Conservation (phyloP, 2,797 vertebrate genomes). For the Coendou prehensilis region DNA sequence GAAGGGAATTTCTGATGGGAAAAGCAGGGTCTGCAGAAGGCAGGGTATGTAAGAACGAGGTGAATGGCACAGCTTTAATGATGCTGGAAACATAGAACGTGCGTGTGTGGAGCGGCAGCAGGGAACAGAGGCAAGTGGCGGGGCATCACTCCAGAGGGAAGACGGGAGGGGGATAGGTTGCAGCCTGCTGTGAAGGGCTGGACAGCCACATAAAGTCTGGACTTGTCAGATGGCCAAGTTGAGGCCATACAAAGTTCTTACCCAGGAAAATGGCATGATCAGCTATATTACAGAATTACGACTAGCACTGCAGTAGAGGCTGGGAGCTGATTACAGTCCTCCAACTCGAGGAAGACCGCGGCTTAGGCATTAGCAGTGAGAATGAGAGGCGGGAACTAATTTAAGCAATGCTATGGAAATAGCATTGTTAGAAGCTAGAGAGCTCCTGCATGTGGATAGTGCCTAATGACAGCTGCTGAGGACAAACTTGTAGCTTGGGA, state of each 20-base stretch:
- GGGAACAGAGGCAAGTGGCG: background rate
- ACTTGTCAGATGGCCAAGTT: background rate
- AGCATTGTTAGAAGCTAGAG: background rate
- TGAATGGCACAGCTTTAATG: background rate
- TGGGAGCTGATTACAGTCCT: background rate
- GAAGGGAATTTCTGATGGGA: background rate
- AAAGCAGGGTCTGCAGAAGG: background rate
- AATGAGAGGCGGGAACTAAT: background rate
- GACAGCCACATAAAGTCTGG: background rate
- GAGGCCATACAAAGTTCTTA: background rate
- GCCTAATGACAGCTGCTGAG: background rate
- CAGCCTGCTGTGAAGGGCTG: background rate
- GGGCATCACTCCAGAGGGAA: background rate
- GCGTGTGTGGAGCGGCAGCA: background rate
- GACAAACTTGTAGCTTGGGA: background rate
- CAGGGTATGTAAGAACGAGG: background rate
- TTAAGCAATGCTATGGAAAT: background rate
- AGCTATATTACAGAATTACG: background rate
- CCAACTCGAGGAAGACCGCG: background rate
- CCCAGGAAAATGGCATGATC: background rate
- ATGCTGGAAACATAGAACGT: background rate
- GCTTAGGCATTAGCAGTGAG: background rate
- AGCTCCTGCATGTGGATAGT: background rate
- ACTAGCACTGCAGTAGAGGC: background rate
- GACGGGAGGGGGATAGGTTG: too few relatives aligned